Conservation (phyloP, 2,888 invertebrate species). For the Torymus texanus region DNA sequence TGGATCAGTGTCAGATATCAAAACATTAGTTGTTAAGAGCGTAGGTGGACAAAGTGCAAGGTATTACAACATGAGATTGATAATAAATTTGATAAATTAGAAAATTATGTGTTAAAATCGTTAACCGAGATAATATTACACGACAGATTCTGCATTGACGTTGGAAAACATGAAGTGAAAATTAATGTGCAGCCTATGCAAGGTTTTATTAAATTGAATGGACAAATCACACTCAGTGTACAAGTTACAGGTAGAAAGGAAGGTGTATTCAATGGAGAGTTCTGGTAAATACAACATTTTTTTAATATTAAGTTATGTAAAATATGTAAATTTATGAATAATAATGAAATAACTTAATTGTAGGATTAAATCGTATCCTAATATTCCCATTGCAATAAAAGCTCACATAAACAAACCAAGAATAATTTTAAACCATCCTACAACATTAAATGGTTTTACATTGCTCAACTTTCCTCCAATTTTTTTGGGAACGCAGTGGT, state of each 20-base stretch:
- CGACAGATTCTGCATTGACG: conserved; percentile 72
- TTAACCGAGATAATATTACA: too few relatives aligned
- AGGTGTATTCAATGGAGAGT: conserved; percentile 72
- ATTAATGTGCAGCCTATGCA: conserved; percentile 73
- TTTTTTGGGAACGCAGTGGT: conserved; percentile 70
- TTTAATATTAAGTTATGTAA: too few relatives aligned
- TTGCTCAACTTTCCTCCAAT: conserved; percentile 74
- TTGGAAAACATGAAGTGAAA: conserved; percentile 72
- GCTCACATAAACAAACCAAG: conserved; percentile 69
- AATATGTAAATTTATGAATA: too few relatives aligned
- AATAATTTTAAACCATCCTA: conserved; percentile 71
- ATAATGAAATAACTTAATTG: conserved; percentile 9
- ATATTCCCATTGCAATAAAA: conserved; percentile 62
- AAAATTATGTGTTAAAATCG: too few relatives aligned
- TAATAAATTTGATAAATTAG: too few relatives aligned
- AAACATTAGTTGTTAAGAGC: conserved; percentile 71
- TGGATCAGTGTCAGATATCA: conserved; percentile 71
- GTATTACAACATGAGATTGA: conserved; percentile 35
- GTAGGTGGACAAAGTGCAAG: conserved; percentile 71
- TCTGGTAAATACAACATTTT: conserved; percentile 70
- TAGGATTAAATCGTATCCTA: conserved; percentile 66
- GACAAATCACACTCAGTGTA: conserved; percentile 64
- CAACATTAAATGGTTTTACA: conserved; percentile 71
- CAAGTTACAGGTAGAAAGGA: conserved; percentile 71
- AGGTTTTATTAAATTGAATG: conserved; percentile 69